A percentile compares a stretch with the other conserved stretches of the same genome.
Conservation (phyloP, 1,140 invertebrate genomes). For the Homalodisca vitripennis region DNA sequence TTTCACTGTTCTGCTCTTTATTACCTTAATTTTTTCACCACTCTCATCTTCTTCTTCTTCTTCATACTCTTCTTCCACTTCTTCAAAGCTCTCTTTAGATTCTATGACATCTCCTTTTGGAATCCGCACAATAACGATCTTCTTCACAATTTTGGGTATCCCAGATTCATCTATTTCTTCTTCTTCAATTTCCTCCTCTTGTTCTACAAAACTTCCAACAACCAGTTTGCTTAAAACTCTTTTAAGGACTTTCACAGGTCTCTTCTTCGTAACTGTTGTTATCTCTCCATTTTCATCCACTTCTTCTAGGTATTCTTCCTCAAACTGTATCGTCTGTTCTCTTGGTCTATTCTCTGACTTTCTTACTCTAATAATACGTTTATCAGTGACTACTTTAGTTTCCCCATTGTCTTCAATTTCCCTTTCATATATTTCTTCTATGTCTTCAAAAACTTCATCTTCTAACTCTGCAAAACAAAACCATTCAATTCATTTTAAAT, state of each 20-base stretch:
- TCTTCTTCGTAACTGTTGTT: not conserved
- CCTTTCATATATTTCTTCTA: not conserved
- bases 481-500: too few relatives aligned
- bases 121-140: not conserved
- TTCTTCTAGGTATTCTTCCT: not conserved
- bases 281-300: not conserved
- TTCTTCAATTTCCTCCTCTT: not conserved
- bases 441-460: not conserved
- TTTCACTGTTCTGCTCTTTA: slow-evolving; percentile 7
- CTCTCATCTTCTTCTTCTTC: slow-evolving; percentile 6
- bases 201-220: not conserved
- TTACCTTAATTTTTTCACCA: not conserved
- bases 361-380: not conserved
- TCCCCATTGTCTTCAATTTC: not conserved
- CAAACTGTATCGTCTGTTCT: not conserved
- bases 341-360: not conserved
- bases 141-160: not conserved
- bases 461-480: too few relatives aligned
- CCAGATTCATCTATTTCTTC: not conserved
- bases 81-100: not conserved
- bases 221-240: not conserved
- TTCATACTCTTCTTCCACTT: slow-evolving; percentile 12
- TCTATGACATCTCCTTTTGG: not conserved
- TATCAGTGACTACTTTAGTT: not conserved
- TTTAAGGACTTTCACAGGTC: not conserved